These are phyloP conservation scores for Oncorhynchus nerka DNA, from an alignment of 2,113 vertebrate species.

Conservation along the genomic window DNA sequence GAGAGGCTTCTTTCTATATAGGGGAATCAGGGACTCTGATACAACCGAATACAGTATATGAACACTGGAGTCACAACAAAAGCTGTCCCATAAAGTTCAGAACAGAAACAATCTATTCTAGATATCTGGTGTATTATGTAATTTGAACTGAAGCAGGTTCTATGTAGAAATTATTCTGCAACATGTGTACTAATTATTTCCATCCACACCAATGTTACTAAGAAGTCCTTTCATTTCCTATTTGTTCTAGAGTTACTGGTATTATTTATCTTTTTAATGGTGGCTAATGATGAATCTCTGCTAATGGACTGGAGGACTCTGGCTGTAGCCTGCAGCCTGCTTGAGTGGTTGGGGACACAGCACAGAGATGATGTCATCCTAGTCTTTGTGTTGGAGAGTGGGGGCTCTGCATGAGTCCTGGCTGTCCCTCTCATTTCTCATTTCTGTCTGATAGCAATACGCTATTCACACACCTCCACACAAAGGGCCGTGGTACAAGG, in stretches of 20 bases:
- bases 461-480: constrained; percentile 44
- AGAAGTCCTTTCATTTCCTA: background rate
- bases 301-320: constrained; percentile 8
- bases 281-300: too few relatives aligned
- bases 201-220: background rate
- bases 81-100: background rate
- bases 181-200: background rate
- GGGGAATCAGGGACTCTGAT: background rate
- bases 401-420: constrained; percentile 22
- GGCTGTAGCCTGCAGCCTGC: constrained; percentile 33
- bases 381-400: constrained; percentile 34
- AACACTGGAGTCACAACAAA: background rate
- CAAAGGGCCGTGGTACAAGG: constrained; percentile 39
- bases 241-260: background rate
- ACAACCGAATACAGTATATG: background rate
- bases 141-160: background rate
- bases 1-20: background rate
- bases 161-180: background rate
- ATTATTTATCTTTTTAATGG: background rate
- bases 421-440: constrained; percentile 49
- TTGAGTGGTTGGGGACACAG: constrained; percentile 27
- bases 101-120: background rate
- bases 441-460: constrained; percentile 47
- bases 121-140: background rate
- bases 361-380: constrained; percentile 64